These are phyloP conservation scores for Oxyura jamaicensis DNA, from an alignment of 2,113 vertebrate species.

Conservation along the genomic window DNA sequence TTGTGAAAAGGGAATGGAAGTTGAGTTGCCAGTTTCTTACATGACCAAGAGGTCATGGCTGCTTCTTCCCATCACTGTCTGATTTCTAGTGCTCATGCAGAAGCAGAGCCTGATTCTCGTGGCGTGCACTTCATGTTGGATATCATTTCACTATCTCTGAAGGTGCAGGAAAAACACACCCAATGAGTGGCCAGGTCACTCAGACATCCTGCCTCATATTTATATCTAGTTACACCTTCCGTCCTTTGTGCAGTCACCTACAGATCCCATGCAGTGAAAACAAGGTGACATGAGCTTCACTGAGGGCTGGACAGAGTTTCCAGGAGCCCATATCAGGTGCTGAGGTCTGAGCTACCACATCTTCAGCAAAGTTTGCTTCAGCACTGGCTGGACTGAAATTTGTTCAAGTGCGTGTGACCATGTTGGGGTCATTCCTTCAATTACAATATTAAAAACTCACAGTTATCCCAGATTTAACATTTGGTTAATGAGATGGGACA, in stretches of 20 bases:
- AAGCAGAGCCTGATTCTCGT: neutral
- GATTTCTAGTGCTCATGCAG: neutral
- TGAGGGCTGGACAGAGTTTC: neutral
- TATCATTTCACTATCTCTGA: neutral
- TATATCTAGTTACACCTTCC: neutral
- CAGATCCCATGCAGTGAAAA: neutral
- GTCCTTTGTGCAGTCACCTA: fast-evolving
- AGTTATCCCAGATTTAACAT: neutral
- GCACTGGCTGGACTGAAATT: neutral
- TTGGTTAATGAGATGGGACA: neutral
- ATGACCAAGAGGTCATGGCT: neutral
- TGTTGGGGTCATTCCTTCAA: neutral
- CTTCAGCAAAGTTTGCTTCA: neutral
- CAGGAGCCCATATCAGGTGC: neutral
- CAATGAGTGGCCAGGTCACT: neutral
- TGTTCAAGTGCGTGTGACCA: neutral
- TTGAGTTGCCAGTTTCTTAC: neutral
- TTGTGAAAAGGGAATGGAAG: neutral
- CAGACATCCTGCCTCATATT: fast-evolving
- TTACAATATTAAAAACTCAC: neutral
- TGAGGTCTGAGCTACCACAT: neutral
- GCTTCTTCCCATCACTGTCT: neutral
- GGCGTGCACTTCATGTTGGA: fast-evolving
- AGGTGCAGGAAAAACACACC: fast-evolving
- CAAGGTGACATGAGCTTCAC: neutral